These are phyloP conservation scores for Cyanoramphus novaezelandiae DNA, from an alignment of 2,113 vertebrate genomes.

Conservation along the genomic window DNA sequence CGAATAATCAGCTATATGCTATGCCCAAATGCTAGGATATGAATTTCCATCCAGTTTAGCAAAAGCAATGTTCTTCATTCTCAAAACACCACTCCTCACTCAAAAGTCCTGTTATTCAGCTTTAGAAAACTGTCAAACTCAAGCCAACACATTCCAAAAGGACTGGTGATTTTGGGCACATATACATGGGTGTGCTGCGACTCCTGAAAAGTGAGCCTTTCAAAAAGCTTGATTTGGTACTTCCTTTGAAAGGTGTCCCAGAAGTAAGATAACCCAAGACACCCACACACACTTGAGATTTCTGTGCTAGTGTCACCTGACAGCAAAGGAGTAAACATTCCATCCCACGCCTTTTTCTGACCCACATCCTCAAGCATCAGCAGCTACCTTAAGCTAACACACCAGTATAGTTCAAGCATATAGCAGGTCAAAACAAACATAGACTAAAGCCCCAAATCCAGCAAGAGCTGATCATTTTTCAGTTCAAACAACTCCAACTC, in stretches of 20 bases:
- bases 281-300: not conserved
- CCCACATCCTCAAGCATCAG: not conserved
- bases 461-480: not conserved
- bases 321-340: not conserved
- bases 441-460: not conserved
- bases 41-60: not conserved
- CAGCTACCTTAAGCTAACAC: not conserved
- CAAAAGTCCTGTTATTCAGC: not conserved
- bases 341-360: not conserved
- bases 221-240: not conserved
- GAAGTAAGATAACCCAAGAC: not conserved
- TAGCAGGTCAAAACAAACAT: not conserved
- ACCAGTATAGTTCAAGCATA: not conserved
- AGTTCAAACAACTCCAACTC: not conserved
- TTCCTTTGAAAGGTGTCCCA: not conserved
- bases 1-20: not conserved
- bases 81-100: not conserved
- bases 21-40: not conserved
- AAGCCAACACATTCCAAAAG: not conserved
- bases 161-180: not conserved
- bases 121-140: not conserved
- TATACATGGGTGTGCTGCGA: not conserved
- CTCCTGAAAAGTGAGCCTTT: not conserved
- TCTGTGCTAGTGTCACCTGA: not conserved
- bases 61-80: not conserved